These are phyloP conservation scores for Psilopsiagon aurifrons DNA, from an alignment of 2,113 vertebrate genomes.

Conservation along the genomic window DNA sequence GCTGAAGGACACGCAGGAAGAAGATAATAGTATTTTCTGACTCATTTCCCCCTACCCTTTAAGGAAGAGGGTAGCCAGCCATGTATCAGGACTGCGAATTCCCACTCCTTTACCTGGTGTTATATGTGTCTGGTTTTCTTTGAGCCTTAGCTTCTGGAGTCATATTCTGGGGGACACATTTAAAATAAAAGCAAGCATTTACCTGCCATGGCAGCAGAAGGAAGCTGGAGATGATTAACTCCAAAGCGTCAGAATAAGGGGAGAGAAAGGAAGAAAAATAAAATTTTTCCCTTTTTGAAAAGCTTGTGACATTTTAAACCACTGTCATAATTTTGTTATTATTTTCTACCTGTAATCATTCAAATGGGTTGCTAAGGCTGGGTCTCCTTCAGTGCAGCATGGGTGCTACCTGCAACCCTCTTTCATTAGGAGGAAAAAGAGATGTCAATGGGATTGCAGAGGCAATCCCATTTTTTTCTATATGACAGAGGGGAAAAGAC, in stretches of 20 bases:
- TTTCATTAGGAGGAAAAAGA: not conserved
- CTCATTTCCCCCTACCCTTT: not conserved
- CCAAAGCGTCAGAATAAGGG: not conserved
- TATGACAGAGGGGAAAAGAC: not conserved
- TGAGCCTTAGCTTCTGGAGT: not conserved
- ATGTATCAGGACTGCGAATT: not conserved
- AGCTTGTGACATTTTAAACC: not conserved
- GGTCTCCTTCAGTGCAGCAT: not conserved
- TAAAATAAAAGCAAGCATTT: not conserved
- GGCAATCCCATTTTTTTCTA: not conserved
- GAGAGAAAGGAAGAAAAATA: not conserved
- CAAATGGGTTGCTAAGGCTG: not conserved
- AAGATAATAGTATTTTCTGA: not conserved
- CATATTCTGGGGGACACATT: not conserved
- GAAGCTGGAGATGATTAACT: not conserved
- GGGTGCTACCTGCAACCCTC: not conserved
- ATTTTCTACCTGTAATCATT: not conserved
- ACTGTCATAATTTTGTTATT: not conserved
- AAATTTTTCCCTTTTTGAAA: not conserved
- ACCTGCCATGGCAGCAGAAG: not conserved
- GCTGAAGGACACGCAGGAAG: fast-evolving
- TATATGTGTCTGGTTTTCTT: not conserved
- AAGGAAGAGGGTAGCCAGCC: not conserved
- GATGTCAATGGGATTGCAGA: not conserved
- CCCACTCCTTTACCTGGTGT: not conserved